Evolutionary conservation across 2,888 invertebrate genomes (phyloP).

Genomic region (Scelioninae gen. 1): DNA sequence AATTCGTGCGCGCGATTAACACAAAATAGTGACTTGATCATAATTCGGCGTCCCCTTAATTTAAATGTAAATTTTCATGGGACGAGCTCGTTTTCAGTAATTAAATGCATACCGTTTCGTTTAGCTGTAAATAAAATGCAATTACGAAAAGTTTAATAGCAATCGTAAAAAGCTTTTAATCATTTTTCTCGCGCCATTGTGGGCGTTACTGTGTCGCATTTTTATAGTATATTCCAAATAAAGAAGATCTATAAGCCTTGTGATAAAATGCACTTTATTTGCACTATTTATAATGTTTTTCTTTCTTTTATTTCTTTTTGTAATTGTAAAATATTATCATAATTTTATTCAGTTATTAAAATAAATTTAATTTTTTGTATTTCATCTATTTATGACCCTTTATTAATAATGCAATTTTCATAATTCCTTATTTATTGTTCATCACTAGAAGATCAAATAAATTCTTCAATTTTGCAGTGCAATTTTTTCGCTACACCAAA

Average conservation of each 20-base stretch:
- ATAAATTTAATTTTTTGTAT: too few relatives aligned
- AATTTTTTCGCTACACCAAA: constrained; percentile 17
- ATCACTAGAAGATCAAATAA: too few relatives aligned
- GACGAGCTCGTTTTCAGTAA: constrained; percentile 43
- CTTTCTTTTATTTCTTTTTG: too few relatives aligned
- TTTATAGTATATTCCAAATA: constrained; percentile 45
- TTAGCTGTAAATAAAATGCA: constrained; percentile 53
- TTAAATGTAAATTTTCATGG: constrained; percentile 64
- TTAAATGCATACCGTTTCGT: constrained; percentile 52
- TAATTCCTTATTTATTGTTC: too few relatives aligned
- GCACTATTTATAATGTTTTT: too few relatives aligned
- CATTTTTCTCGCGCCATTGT: constrained; percentile 40
- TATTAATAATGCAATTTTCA: too few relatives aligned
- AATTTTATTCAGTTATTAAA: neutral
- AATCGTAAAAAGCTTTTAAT: constrained; percentile 58
- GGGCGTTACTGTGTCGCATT: constrained; percentile 51
- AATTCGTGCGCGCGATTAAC: constrained; percentile 37
- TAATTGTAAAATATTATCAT: constrained; percentile 24
- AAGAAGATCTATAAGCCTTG: constrained; percentile 47
- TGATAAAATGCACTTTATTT: constrained; percentile 50
- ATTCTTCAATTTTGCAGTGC: constrained; percentile 6
- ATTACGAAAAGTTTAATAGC: constrained; percentile 59
- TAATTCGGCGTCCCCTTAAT: constrained; percentile 51
- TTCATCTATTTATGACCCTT: too few relatives aligned
- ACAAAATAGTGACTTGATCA: constrained; percentile 41